Evolutionary conservation across 1,140 invertebrate genomes (phyloP).

Genomic region (Drosophila carrolli): DNA sequence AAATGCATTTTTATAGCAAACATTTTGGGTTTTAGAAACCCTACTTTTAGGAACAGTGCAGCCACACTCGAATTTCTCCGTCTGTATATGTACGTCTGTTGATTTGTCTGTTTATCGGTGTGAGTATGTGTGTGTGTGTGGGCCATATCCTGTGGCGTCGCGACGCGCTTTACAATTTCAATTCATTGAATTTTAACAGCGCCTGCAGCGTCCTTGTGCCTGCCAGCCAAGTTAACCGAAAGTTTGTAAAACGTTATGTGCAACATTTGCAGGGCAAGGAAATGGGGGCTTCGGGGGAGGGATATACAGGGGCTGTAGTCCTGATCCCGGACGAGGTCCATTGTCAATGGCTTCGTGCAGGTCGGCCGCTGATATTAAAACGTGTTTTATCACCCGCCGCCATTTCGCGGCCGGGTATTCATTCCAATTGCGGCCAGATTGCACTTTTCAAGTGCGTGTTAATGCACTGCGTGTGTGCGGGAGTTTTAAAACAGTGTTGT

Average conservation of each 20-base stretch:
- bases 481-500: slow-evolving; percentile 7
- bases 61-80: slow-evolving; percentile 7
- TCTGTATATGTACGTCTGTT: slow-evolving; percentile 16
- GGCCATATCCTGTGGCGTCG: slow-evolving; percentile 54
- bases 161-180: slow-evolving; percentile 80
- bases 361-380: slow-evolving; percentile 73
- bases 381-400: slow-evolving; percentile 83
- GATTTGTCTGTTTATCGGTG: slow-evolving; percentile 22
- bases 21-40: too few relatives aligned
- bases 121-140: slow-evolving; percentile 23
- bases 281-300: background rate
- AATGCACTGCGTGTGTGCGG: slow-evolving; percentile 64
- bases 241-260: slow-evolving; percentile 81
- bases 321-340: slow-evolving; percentile 37
- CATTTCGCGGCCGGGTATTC: slow-evolving; percentile 80
- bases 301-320: slow-evolving; percentile 27
- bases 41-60: too few relatives aligned
- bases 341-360: slow-evolving; percentile 58
- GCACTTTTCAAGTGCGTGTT: slow-evolving; percentile 81
- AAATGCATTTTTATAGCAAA: too few relatives aligned
- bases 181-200: slow-evolving; percentile 84
- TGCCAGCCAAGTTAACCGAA: slow-evolving; percentile 49
- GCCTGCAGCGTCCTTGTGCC: slow-evolving; percentile 59
- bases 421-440: slow-evolving; percentile 82
- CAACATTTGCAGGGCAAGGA: slow-evolving; percentile 60